These are phyloP conservation scores for Drosophila differens DNA, from an alignment of 2,888 invertebrate species.

Conservation along the genomic window DNA sequence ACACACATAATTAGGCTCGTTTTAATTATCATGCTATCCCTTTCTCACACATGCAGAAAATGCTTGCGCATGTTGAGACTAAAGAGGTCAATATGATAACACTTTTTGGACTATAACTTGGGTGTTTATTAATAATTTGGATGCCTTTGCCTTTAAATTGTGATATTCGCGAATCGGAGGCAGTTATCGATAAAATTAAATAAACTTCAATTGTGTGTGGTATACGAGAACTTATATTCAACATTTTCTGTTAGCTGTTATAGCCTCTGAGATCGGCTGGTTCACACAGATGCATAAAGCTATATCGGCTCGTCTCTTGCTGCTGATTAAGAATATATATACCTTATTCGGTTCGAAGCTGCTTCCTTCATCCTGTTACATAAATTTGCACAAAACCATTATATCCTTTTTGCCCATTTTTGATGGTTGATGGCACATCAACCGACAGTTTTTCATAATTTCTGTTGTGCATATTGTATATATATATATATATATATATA, in stretches of 20 bases:
- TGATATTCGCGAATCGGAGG: neutral
- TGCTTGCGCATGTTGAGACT: neutral
- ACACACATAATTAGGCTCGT: neutral
- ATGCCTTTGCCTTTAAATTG: neutral
- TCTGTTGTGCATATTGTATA: slow-evolving; percentile 4
- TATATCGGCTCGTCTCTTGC: neutral
- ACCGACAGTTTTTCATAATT: slow-evolving; percentile 38
- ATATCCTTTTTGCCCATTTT: neutral
- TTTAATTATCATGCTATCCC: neutral
- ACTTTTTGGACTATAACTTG: neutral
- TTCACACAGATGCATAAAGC: too few relatives aligned
- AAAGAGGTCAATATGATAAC: neutral
- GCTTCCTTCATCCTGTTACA: neutral
- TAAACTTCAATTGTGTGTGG: too few relatives aligned
- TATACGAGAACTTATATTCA: too few relatives aligned
- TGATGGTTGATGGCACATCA: slow-evolving; percentile 15
- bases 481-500: neutral
- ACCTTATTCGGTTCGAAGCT: neutral
- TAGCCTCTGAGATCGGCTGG: too few relatives aligned
- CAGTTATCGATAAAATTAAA: too few relatives aligned
- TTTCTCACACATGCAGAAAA: neutral
- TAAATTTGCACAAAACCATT: neutral
- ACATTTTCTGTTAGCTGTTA: too few relatives aligned
- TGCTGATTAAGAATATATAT: neutral
- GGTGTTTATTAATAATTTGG: neutral